Percentiles rank a stretch among this genome's conserved stretches.
Evolutionary conservation across 2,888 invertebrate species (phyloP).

Genomic region (Eupithecia exiguata): DNA sequence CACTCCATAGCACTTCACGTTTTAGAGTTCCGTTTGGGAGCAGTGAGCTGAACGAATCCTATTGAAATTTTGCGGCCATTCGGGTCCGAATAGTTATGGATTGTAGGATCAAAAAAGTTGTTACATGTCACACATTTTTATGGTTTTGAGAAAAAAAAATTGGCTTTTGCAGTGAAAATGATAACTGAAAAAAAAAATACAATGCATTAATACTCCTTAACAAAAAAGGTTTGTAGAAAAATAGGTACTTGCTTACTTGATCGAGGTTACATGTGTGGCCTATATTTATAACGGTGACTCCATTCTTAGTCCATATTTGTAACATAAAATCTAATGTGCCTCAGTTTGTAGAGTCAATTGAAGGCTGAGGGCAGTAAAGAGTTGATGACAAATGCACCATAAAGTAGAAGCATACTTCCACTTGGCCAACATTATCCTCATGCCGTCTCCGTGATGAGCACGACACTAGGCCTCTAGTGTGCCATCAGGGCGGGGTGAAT

Average conservation of each 20-base stretch:
- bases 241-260: too few species aligned
- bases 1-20: neutral
- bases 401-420: neutral
- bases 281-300: too few species aligned
- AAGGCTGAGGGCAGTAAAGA: too few species aligned
- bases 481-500: conserved; percentile 78
- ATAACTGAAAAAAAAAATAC: too few species aligned
- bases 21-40: neutral
- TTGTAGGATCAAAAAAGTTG: neutral
- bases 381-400: too few species aligned
- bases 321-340: too few species aligned
- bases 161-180: too few species aligned
- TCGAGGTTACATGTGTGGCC: too few species aligned
- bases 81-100: neutral
- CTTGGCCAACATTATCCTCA: conserved; percentile 47
- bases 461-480: conserved; percentile 66
- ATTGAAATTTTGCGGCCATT: neutral
- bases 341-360: too few species aligned
- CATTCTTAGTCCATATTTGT: neutral
- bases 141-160: neutral
- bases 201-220: too few species aligned
- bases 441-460: conserved; percentile 56
- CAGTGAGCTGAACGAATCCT: neutral
- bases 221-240: neutral
- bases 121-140: neutral